phyloP scores from a whole-genome alignment of 2,888 invertebrate species.

The Falcaria lacertinaria region DNA sequence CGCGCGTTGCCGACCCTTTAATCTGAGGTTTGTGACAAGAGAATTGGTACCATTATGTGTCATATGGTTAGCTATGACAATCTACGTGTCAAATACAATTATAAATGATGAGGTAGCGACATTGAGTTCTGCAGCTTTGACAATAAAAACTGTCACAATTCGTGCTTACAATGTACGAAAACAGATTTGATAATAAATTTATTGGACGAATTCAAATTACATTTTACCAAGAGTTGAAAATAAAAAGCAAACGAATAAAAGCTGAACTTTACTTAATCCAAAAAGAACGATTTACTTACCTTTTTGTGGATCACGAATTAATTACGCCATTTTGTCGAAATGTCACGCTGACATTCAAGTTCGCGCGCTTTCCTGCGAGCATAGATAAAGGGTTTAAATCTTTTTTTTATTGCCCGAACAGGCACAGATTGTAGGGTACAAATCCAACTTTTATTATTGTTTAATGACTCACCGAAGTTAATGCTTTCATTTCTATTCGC shows the following conservation, averaged over 20 bases:
- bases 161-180: too few species aligned
- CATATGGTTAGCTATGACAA: too few species aligned
- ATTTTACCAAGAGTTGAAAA: background rate
- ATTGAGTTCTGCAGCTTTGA: too few species aligned
- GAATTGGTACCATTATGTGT: too few species aligned
- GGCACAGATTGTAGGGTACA: conserved; percentile 27
- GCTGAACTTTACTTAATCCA: background rate
- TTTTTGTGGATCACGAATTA: conserved; percentile 11
- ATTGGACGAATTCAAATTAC: background rate
- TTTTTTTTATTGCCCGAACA: conserved; percentile 22
- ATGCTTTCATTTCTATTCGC: conserved; percentile 63
- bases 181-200: background rate
- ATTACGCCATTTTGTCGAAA: conserved; percentile 45
- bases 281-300: background rate
- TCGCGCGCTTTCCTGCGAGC: conserved; percentile 49
- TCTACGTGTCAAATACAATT: too few species aligned
- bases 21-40: too few species aligned
- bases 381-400: conserved; percentile 58
- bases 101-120: too few species aligned
- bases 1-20: too few species aligned
- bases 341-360: conserved; percentile 59
- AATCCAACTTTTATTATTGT: conserved; percentile 8
- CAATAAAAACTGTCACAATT: too few species aligned
- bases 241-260: background rate
- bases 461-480: conserved; percentile 28